Percentiles rank a stretch among this genome's conserved stretches.
These are phyloP conservation scores for Aromia moschata DNA, from an alignment of 2,888 invertebrate species.

Conservation along the genomic window DNA sequence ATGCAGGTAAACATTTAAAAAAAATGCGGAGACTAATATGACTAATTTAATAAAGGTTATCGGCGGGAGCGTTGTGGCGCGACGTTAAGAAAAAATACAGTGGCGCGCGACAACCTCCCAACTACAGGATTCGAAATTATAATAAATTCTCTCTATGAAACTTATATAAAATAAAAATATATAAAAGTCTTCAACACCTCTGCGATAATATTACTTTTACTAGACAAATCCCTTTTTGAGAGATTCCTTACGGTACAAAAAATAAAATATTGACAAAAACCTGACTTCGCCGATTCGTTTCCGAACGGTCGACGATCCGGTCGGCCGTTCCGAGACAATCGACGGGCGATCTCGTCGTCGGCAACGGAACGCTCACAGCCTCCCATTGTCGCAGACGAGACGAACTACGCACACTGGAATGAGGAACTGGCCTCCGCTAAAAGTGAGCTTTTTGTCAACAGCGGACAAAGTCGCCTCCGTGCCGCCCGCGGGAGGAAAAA, in stretches of 20 bases:
- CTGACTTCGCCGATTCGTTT: constrained; percentile 9
- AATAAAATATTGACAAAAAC: constrained; percentile 42
- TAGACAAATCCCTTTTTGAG: constrained; percentile 25
- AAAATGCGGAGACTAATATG: no score
- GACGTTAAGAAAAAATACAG: no score
- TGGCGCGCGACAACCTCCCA: no score
- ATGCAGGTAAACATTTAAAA: constrained; percentile 35
- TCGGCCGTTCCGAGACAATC: neutral
- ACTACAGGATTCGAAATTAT: constrained; percentile 22
- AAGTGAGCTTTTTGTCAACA: constrained; percentile 41
- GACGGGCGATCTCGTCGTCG: constrained; percentile 4
- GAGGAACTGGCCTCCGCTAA: neutral
- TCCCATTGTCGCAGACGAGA: constrained; percentile 1
- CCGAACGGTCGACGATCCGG: no score
- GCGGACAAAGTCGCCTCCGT: constrained; percentile 32
- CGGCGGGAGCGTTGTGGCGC: neutral
- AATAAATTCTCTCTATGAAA: constrained; percentile 32
- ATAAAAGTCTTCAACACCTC: constrained; percentile 44
- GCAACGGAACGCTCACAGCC: constrained; percentile 6
- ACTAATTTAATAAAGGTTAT: constrained; percentile 15
- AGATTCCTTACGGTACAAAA: constrained; percentile 36
- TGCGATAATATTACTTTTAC: constrained; percentile 17
- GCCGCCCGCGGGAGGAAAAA: constrained; percentile 22
- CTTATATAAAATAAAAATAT: constrained; percentile 50
- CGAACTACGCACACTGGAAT: constrained; percentile 6